A percentile compares a stretch with the other conserved stretches of the same genome.
Conservation (phyloP, 1,140 invertebrate species). For the Drosophila nasuta region DNA sequence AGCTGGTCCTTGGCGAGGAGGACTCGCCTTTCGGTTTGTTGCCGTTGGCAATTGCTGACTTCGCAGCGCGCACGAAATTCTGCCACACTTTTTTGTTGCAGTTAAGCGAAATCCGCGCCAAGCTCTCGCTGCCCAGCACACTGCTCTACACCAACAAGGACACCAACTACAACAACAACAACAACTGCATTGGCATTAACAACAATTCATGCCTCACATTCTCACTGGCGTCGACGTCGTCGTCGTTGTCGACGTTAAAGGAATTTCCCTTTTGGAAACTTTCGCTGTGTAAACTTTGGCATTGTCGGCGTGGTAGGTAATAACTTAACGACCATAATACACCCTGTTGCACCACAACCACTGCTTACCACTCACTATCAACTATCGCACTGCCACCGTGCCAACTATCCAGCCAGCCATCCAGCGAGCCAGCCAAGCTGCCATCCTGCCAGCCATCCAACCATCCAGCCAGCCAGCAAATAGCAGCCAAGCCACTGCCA, state of each 20-base stretch:
- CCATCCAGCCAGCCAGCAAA: constrained; percentile 10
- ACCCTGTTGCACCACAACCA: constrained; percentile 73
- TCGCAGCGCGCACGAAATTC: constrained; percentile 49
- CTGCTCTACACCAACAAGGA: neutral
- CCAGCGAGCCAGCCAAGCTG: neutral
- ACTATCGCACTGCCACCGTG: constrained; percentile 19
- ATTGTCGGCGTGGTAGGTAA: constrained; percentile 77
- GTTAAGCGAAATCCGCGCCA: constrained; percentile 62
- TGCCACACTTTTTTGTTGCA: constrained; percentile 50
- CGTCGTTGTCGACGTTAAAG: constrained; percentile 31
- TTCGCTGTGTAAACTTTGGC: constrained; percentile 80
- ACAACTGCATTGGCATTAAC: constrained; percentile 12
- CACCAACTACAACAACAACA: constrained; percentile 6
- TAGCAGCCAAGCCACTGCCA: neutral
- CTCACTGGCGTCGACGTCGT: constrained; percentile 37
- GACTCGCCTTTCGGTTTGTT: neutral
- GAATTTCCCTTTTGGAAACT: constrained; percentile 74
- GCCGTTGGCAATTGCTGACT: constrained; percentile 37
- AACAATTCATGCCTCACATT: constrained; percentile 72
- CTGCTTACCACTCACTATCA: constrained; percentile 48
- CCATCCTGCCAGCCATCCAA: neutral
- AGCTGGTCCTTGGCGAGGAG: constrained; percentile 6
- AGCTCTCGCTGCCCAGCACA: constrained; percentile 36
- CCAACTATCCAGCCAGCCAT: neutral
- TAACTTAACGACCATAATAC: constrained; percentile 84